Base-by-base conservation (phyloP, 2,797 vertebrate genomes). In the Echiichthys vipera region DNA sequence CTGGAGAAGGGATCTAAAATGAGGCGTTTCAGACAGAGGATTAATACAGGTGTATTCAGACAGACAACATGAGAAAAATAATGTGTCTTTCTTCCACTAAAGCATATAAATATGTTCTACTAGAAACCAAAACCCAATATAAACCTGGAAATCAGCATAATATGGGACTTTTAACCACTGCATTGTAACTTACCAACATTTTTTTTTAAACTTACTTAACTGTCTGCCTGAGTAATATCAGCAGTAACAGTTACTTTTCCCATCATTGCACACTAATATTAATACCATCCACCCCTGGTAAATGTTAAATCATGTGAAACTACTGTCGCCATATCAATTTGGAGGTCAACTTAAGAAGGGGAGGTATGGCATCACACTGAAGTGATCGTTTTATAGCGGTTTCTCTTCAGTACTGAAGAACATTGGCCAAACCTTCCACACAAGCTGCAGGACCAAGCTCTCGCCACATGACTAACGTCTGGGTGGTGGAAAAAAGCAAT, bases 401-500 rank as follows among this genome's bases (percentile, higher is more conserved):
- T 43, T 12, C 49, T n/a, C 49, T 57, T 7, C 22, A 51, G 12
- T 46, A 45, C 29, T 56, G 24, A 45, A 67, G 27, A 27, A 40
- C 20, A 12, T 1, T 15, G 9, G 34, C 61, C n/a, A 51, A 57
- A 49, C 54, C 37, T 50, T 86, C 32, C 61, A 55, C 53, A 50
- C 29, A 57, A 40, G 50, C 70, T 68, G 39, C 66, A 27, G 49
- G 46, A 62, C 46, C 34, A 11, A 24, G 68, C 64, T 61, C 73
- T 67, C 12, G 36, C 59, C 71, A 61, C 76, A 72, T 90, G 86
- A 89, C 84, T 88, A 86, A 91, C 22, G 40, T 84, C 71, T 86
- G 57, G 58, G 65, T 77, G 75, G 65, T 89, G 92, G 90, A 92
- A 94, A 92, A 88, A 88, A 39, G 55, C 57, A 43, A 81, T 88